These are phyloP conservation scores for Oreortyx pictus DNA, from an alignment of 2,797 vertebrate species.

Conservation along the genomic window DNA sequence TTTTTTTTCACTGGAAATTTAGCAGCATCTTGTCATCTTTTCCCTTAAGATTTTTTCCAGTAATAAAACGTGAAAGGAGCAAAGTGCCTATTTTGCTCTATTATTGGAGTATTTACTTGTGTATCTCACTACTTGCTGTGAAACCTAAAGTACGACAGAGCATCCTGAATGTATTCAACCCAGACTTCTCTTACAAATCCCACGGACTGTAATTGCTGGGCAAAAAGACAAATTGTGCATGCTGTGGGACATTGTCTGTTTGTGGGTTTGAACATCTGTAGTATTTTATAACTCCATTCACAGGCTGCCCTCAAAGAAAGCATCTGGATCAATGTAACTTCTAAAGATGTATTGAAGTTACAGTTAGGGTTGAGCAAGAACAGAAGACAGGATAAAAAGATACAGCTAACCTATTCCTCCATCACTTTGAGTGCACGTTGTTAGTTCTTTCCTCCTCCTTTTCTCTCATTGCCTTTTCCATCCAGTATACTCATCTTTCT, in stretches of 20 bases:
- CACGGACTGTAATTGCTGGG: neutral
- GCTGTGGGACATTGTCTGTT: neutral
- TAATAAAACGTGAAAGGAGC: neutral
- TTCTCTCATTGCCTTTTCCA: neutral
- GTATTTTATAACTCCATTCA: neutral
- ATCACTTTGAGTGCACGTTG: neutral
- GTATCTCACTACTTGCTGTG: neutral
- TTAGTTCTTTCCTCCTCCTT: neutral
- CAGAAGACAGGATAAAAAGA: neutral
- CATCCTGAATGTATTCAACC: neutral
- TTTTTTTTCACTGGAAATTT: neutral
- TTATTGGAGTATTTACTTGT: neutral
- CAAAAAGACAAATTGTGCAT: neutral
- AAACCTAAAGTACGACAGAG: neutral
- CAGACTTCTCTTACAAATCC: neutral
- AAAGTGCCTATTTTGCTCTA: neutral
- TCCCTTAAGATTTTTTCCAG: neutral
- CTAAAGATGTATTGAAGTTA: neutral
- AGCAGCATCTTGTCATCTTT: neutral
- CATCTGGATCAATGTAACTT: neutral
- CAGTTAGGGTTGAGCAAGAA: neutral
- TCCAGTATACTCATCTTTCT: neutral
- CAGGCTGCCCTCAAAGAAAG: neutral
- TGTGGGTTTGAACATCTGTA: neutral
- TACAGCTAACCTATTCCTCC: neutral